These are phyloP conservation scores for Synanthedon andrenaeformis DNA, from an alignment of 2,888 invertebrate species.

Conservation along the genomic window DNA sequence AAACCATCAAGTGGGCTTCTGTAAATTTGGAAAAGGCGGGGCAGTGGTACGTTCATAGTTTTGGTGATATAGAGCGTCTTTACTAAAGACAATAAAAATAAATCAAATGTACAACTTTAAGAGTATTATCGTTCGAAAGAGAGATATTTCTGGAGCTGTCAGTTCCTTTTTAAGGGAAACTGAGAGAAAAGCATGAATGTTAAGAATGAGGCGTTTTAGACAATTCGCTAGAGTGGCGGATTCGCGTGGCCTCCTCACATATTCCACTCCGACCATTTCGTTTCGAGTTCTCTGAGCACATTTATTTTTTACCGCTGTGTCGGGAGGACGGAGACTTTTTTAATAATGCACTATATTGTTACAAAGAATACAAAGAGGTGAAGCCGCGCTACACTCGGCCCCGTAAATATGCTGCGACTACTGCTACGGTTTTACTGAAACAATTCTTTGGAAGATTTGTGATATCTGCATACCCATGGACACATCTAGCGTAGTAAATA, in stretches of 20 bases:
- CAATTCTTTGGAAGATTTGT: too few relatives aligned
- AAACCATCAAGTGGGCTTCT: too few relatives aligned
- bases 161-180: not conserved
- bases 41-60: too few relatives aligned
- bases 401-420: not conserved
- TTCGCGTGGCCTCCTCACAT: conserved; percentile 20
- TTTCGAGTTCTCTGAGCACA: conserved; percentile 26
- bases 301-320: conserved; percentile 37
- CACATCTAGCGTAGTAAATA: too few relatives aligned
- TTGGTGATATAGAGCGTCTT: too few relatives aligned
- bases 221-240: not conserved
- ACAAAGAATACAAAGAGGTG: conserved; percentile 53
- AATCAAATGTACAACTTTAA: too few relatives aligned
- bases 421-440: too few relatives aligned
- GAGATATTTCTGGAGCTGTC: too few relatives aligned
- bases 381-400: conserved; percentile 6
- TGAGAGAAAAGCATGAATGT: conserved; percentile 28
- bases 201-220: conserved; percentile 4
- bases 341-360: conserved; percentile 60
- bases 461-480: too few relatives aligned
- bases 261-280: conserved; percentile 32
- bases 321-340: conserved; percentile 32
- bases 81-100: too few relatives aligned
- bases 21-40: too few relatives aligned
- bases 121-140: too few relatives aligned